phyloP scores from a whole-genome alignment of 2,888 invertebrate species.

The Tipula lateralis region DNA sequence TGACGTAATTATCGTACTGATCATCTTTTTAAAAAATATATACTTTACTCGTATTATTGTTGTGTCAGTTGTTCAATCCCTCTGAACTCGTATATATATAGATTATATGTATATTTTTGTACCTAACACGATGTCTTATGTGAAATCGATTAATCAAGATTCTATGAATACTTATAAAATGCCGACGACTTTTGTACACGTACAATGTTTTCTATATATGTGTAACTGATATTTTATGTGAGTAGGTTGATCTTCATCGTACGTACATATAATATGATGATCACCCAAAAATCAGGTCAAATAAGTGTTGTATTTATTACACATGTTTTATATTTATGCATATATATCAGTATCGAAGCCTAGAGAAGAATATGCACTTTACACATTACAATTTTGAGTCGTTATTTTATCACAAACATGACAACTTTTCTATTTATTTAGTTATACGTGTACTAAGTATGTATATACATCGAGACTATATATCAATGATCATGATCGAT shows the following conservation, averaged over 20 bases:
- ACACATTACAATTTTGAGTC: neutral
- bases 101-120: neutral
- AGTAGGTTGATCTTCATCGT: neutral
- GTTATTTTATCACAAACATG: neutral
- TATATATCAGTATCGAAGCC: neutral
- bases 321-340: neutral
- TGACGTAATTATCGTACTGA: neutral
- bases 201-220: neutral
- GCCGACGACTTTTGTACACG: neutral
- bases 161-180: neutral
- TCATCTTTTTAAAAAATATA: neutral
- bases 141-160: neutral
- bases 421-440: neutral
- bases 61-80: neutral
- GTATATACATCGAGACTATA: neutral
- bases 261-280: neutral
- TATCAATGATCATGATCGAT: slow-evolving; percentile 11
- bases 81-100: neutral
- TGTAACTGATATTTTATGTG: slow-evolving; percentile 19
- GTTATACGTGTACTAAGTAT: neutral
- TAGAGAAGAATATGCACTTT: neutral
- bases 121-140: neutral
- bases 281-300: slow-evolving; percentile 24
- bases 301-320: neutral
- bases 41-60: neutral